Evolutionary conservation across 1,140 invertebrate species (phyloP), one percentile per base, ranked within the genome.

Genomic region (Anastatus disparis): DNA sequence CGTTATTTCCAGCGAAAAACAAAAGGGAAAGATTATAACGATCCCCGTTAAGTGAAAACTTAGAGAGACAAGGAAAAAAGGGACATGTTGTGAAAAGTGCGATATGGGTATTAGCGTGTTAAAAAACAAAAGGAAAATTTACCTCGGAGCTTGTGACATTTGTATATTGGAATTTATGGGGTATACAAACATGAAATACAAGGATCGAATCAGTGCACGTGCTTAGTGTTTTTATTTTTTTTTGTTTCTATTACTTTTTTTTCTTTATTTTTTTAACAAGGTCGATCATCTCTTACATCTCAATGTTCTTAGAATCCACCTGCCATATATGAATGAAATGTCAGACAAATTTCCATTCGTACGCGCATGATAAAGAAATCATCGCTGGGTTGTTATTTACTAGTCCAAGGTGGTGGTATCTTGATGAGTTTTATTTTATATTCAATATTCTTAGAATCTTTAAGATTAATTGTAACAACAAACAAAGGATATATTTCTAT

Each of bases 1-100:
- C 59, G 72, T 78, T 75, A 74, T 77, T 77, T 74, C 58, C 72
- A 61, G 31, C 63, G 20, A 52, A n/a, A n/a, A 74, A 69, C 66
- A 70, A 56, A 67, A 55, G 17, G 26, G 64, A 48, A 59, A 50
- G 55, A 59, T 58, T n/a, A n/a, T n/a, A n/a, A 42, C 53, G 55
- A 38, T 9, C 53, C 40, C 42, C 42, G 27, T 67, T 52, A 68
- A 68, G 44, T 59, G 55, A 59, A 68, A 68, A 58, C 27, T 68
- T 26, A 48, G 29, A 27, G 12, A 38, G 8, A n/a, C 24, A 31
- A 3, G 2, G 3, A 38, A 46, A 26, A 35, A 48, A 61, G 29
- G 31, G 20, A 22, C 40, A 29, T 35, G 8, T 68, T 40, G 29
- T 61, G 31, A 68, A 62, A 69, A 62, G 58, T 50, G 46, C 44